A percentile compares a stretch with the other conserved stretches of the same genome.
Conservation (phyloP, 2,888 invertebrate species). For the Drosophila flavopinicola region DNA sequence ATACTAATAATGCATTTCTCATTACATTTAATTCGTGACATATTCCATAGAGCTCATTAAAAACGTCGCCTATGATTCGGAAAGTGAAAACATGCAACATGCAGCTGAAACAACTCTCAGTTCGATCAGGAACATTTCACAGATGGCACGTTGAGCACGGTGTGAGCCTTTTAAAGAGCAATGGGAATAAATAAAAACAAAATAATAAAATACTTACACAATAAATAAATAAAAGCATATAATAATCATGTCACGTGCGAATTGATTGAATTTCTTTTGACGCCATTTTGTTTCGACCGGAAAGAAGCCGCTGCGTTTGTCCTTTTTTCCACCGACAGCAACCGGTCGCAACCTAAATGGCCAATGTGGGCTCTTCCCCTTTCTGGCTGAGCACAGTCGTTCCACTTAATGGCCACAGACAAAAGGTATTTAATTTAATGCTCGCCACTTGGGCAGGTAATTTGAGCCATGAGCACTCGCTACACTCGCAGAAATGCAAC, state of each 20-base stretch:
- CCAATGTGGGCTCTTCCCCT: constrained; percentile 13
- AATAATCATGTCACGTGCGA: constrained; percentile 82
- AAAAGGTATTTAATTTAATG: constrained; percentile 78
- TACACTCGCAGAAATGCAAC: constrained; percentile 30
- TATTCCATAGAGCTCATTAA: constrained; percentile 10
- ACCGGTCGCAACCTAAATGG: constrained; percentile 5
- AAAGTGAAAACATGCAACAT: neutral
- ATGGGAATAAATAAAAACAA: constrained; percentile 16
- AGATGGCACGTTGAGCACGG: constrained; percentile 14
- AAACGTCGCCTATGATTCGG: constrained; percentile 1
- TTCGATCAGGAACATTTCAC: constrained; percentile 17
- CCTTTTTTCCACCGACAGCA: constrained; percentile 8
- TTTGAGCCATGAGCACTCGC: constrained; percentile 57
- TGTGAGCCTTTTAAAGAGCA: constrained; percentile 25
- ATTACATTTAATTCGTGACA: no score
- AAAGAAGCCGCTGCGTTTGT: constrained; percentile 19
- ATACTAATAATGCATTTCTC: no score
- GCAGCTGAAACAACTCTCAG: constrained; percentile 14
- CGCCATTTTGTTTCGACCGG: constrained; percentile 60
- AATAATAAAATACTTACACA: constrained; percentile 61
- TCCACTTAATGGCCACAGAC: constrained; percentile 66
- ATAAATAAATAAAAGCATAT: constrained; percentile 74
- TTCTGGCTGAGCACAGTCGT: constrained; percentile 38
- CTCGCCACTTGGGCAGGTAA: constrained; percentile 66
- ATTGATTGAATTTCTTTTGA: constrained; percentile 78